Percentiles rank a stretch among this genome's conserved stretches.
Conservation (phyloP, 2,113 vertebrate species). For the Pterocles burchelli region DNA sequence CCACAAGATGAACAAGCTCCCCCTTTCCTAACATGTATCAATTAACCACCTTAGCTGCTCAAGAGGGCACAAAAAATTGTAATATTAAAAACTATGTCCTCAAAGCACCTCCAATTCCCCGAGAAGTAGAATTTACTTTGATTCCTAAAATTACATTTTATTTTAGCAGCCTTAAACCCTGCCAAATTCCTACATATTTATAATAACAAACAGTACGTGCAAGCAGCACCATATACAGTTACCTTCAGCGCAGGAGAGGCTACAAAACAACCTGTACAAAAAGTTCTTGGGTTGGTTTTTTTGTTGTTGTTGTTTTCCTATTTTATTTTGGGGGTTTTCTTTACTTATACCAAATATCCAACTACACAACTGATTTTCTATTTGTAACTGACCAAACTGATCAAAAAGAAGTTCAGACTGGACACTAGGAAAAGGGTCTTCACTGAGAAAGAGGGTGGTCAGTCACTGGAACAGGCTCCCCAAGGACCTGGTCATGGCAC, state of each 20-base stretch:
- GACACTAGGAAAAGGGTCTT: too few species aligned
- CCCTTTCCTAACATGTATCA: rapidly evolving
- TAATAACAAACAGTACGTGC: not conserved
- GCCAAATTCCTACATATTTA: not conserved
- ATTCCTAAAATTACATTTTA: not conserved
- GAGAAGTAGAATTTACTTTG: not conserved
- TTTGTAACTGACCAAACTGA: not conserved
- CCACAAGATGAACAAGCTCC: not conserved
- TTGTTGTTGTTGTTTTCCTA: too few species aligned
- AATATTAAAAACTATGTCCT: not conserved
- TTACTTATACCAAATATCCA: not conserved
- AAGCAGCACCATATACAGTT: not conserved
- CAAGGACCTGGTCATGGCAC: too few species aligned
- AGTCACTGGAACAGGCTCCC: too few species aligned
- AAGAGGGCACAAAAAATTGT: not conserved
- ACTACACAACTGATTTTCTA: not conserved
- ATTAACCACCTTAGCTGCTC: not conserved
- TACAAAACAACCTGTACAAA: not conserved
- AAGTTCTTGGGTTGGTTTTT: not conserved
- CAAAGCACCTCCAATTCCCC: not conserved
- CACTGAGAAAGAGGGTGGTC: too few species aligned
- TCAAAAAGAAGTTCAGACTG: too few species aligned
- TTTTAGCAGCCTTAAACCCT: not conserved
- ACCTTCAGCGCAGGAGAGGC: not conserved
- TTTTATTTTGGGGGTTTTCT: not conserved